Evolutionary conservation across 2,888 invertebrate species (phyloP).

Genomic region (Drosophila emarginata): DNA sequence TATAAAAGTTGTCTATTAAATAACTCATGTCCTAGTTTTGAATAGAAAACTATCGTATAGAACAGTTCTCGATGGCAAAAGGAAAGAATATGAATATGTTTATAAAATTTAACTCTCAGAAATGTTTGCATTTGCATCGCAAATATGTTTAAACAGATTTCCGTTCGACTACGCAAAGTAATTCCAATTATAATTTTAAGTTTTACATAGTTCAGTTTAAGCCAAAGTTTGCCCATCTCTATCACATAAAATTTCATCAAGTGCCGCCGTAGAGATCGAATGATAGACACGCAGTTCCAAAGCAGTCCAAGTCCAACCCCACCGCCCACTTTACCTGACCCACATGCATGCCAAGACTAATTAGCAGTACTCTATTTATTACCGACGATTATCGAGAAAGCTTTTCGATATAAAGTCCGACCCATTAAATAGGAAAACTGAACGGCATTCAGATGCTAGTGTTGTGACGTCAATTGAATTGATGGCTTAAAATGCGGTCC

Average conservation of each 20-base stretch:
- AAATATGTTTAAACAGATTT: no score
- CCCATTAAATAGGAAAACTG: not conserved
- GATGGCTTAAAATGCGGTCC: conserved; percentile 40
- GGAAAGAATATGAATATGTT: no score
- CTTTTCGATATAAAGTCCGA: conserved; percentile 3
- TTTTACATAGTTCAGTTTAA: no score
- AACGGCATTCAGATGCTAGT: not conserved
- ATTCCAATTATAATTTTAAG: no score
- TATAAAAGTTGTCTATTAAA: no score
- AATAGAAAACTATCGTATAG: no score
- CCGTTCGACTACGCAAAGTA: no score
- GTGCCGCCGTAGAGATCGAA: conserved; percentile 28
- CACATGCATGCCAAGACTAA: conserved; percentile 56
- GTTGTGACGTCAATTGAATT: not conserved
- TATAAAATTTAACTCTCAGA: no score
- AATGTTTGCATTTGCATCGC: no score
- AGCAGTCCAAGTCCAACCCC: not conserved
- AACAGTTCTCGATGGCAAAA: no score
- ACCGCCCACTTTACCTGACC: not conserved
- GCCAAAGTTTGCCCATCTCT: conserved; percentile 26
- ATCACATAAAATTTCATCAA: conserved; percentile 7
- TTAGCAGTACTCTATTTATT: conserved; percentile 49
- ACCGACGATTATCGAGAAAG: conserved; percentile 18
- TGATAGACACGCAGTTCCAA: conserved; percentile 39
- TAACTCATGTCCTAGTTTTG: no score